Base-by-base conservation (phyloP, 2,113 vertebrate species). In the Sialia sialis region DNA sequence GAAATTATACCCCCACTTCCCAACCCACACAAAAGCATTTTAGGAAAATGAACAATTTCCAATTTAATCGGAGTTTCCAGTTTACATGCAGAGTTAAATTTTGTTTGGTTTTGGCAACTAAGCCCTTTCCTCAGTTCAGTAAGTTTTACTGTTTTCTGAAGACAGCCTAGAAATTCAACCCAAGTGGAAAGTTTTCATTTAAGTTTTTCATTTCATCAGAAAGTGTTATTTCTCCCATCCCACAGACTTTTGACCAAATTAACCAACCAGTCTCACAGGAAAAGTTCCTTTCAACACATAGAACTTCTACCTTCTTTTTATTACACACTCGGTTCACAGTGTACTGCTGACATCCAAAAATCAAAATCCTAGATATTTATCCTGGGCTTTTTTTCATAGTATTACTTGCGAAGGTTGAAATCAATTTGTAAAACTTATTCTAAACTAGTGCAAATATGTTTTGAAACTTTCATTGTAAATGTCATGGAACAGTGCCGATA, bases 401-500 rank as follows among this genome's bases (percentile, higher is more conserved):
- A 68, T 29, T 92, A 68, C 67, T 89, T 95, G 52, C 19, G 63
- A 67, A 96, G 80, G 74, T 91, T 90, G 75, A 95, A 97, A 87
- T 91, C 81, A 93, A 66, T 97, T 96, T 96, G 72, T 96, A 80
- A 92, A 95, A 89, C 94, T 96, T 93, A 95, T 81, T 95, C 89
- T 90, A 91, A 83, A 94, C 73, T 54, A 96, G 83, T 83, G 56
- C 90, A 97, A 97, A 97, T 97, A 95, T 60, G 48, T 88, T 96
- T 97, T 97, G 97, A 98, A 97, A 96, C 88, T 69, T 95, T 96
- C 94, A 96, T 94, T 96, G 93, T 96, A 95, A 96, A 94, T 95
- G 86, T 97, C 96, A 95, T 84, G 88, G 94, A 96, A 95, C 90
- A 95, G 96, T 23, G 91, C 81, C 89, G 95, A 90, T 97, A 96